Base-by-base conservation (phyloP, 2,113 vertebrate species). In the Indicator indicator region DNA sequence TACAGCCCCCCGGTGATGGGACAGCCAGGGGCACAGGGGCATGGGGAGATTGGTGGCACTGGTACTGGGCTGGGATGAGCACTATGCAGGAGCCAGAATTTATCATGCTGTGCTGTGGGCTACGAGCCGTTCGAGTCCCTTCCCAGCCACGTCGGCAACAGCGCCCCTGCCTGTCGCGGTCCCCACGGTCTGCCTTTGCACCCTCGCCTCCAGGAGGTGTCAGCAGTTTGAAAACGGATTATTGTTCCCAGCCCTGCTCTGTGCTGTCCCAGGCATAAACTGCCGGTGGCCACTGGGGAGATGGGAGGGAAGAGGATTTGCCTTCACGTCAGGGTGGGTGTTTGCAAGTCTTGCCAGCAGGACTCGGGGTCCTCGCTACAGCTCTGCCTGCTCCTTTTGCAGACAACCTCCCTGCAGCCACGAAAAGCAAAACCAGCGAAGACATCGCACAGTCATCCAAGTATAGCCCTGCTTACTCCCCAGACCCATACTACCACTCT, bases 391-490 rank as follows among this genome's bases (percentile, higher is more conserved):
- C 58, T 95, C 48, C 93, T 79, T 94, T 92, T 89, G 50, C 98
- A 99, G 99, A 98, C 94, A 96, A 97, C 96, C 79, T 84, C 93
- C 93, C 97, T 11, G 94, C 98, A 99, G 98, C 99, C 96, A 99
- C 98, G 0, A 99, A 99, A 95, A 99, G 99, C 97, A 99, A 99
- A 98, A 99, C 99, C 88, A 99, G 99, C 5, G 99, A 99, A 95
- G 99, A 99, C 96, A 99, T 99, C 33, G 97, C 99, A 12, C 98
- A 99, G 90, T 98, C 98, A 26, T 99, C 99, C 95, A 98, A 98
- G 94, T 99, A 99, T 70, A 98, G 98, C 86, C 98, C 98, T 23
- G 97, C 98, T 95, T 99, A 98, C 96, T 99, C 99, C 4, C 99
- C 99, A 0, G 99, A 99, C 87, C 98, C 98, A 6, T 99, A 99